These are phyloP conservation scores for Agonopterix heracliana DNA, from an alignment of 2,888 invertebrate genomes.

Conservation along the genomic window DNA sequence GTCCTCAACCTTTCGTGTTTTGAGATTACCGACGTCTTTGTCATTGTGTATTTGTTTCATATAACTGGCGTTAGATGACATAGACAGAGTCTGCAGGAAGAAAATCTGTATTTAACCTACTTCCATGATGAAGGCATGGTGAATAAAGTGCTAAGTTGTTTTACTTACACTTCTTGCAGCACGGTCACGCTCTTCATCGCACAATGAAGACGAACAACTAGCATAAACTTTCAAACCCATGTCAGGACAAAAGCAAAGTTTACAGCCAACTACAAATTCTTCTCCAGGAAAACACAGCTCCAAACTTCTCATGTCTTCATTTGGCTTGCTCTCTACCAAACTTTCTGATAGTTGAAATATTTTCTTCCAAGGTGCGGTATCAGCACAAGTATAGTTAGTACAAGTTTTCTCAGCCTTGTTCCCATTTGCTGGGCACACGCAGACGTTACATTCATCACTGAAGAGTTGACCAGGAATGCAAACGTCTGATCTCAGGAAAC, in stretches of 20 bases:
- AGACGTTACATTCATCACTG: conserved; percentile 60
- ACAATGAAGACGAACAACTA: conserved; percentile 39
- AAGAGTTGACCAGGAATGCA: conserved; percentile 56
- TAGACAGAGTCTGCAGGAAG: too few relatives aligned
- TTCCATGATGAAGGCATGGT: too few relatives aligned
- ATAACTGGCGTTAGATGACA: too few relatives aligned
- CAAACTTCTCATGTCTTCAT: conserved; percentile 32
- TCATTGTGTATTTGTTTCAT: too few relatives aligned
- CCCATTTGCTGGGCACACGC: conserved; percentile 59
- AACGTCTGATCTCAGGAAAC: conserved; percentile 39
- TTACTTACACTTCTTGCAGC: conserved; percentile 1
- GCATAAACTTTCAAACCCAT: conserved; percentile 56
- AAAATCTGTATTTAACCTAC: too few relatives aligned
- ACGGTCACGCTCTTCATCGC: conserved; percentile 24
- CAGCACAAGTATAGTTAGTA: conserved; percentile 44
- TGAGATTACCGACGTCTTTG: not conserved
- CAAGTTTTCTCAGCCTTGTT: conserved; percentile 48
- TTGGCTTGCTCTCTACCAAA: conserved; percentile 29
- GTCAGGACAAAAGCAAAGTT: conserved; percentile 60
- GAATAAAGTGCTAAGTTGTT: not conserved
- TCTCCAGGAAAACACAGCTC: conserved; percentile 63
- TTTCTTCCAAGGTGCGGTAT: conserved; percentile 40
- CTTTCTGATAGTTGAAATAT: conserved; percentile 44
- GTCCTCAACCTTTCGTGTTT: not conserved
- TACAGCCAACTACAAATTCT: conserved; percentile 54